phyloP scores from a whole-genome alignment of 2,797 vertebrate genomes.

The Argyrosomus regius region DNA sequence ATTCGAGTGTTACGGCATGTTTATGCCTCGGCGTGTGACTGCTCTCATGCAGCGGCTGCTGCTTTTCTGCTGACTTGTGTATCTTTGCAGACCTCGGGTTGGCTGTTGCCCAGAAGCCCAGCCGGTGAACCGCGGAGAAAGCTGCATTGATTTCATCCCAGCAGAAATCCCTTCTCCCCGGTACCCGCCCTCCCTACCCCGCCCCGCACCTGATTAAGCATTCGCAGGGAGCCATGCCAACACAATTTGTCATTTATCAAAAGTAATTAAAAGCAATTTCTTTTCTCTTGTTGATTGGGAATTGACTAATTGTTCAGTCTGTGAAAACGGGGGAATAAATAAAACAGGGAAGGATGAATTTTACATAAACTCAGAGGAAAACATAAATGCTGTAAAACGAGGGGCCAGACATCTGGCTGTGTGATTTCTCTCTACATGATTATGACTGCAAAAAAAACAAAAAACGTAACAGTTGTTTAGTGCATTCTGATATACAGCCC shows the following conservation, averaged over 20 bases:
- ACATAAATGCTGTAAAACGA: conserved; percentile 78
- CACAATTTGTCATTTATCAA: conserved; percentile 88
- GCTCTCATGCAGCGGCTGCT: conserved; percentile 43
- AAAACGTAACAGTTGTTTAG: conserved; percentile 77
- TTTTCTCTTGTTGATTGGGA: conserved; percentile 85
- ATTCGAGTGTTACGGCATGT: conserved; percentile 27
- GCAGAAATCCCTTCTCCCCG: conserved; percentile 69
- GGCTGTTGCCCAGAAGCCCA: conserved; percentile 78
- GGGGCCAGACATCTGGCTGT: conserved; percentile 82
- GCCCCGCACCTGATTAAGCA: conserved; percentile 78
- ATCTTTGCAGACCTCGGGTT: conserved; percentile 71
- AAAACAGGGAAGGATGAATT: conserved; percentile 81
- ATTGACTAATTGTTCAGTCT: conserved; percentile 84
- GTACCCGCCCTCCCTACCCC: conserved; percentile 60
- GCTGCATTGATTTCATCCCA: conserved; percentile 83
- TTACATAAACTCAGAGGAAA: conserved; percentile 81
- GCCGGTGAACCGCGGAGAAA: conserved; percentile 76
- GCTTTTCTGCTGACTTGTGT: conserved; percentile 78
- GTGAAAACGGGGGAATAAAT: conserved; percentile 79
- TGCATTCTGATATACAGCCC: conserved; percentile 74
- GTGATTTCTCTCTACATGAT: conserved; percentile 79
- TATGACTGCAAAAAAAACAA: conserved; percentile 63
- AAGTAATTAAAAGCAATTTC: conserved; percentile 89
- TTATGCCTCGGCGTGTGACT: conserved; percentile 58
- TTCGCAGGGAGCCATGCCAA: conserved; percentile 77